These are phyloP conservation scores for Oenanthe oenanthe DNA, from an alignment of 2,113 vertebrate genomes.

Conservation along the genomic window DNA sequence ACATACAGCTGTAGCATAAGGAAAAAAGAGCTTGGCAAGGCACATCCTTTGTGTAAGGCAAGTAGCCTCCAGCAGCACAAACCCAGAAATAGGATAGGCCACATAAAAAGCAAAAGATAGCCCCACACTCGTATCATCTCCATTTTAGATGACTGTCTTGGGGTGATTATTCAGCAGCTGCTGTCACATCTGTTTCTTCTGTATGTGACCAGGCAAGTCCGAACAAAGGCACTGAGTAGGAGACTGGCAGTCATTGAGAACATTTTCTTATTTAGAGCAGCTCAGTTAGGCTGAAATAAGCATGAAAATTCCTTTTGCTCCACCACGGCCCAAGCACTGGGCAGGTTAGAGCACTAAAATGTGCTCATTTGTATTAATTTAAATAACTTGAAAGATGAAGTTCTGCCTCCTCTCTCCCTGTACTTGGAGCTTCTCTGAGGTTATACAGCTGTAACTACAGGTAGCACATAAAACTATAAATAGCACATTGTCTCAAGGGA, in stretches of 20 bases:
- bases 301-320: background rate
- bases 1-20: background rate
- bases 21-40: background rate
- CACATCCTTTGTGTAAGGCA: background rate
- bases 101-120: background rate
- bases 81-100: background rate
- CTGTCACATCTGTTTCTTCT: constrained; percentile 3
- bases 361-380: background rate
- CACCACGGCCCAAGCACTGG: accelerated
- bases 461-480: background rate
- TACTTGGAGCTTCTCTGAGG: background rate
- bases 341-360: background rate
- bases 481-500: background rate
- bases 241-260: background rate
- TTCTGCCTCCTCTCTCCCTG: background rate
- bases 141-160: background rate
- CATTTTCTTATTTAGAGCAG: background rate
- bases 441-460: background rate
- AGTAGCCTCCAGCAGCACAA: background rate
- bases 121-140: background rate
- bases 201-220: background rate
- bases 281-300: background rate
- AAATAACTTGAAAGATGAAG: background rate
- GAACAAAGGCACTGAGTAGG: background rate
- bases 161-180: constrained; percentile 38